A percentile compares a stretch with the other conserved stretches of the same genome.
Evolutionary conservation across 2,113 vertebrate genomes (phyloP).

Genomic region (Myiopsitta monachus): DNA sequence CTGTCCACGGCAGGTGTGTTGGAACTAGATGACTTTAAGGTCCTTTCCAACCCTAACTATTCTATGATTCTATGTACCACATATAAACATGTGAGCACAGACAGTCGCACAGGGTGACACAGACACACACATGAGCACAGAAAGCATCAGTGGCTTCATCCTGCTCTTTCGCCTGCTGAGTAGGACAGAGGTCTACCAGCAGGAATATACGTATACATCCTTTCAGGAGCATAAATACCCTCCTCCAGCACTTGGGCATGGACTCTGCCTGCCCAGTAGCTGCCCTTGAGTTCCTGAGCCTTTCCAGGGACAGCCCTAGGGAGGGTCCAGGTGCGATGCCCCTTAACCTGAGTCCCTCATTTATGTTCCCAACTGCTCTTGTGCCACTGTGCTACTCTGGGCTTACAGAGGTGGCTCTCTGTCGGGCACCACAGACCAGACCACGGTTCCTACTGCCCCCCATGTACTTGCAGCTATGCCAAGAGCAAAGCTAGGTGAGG

Average conservation of each 20-base stretch:
- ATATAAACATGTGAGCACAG: accelerated
- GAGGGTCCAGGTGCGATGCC: background rate
- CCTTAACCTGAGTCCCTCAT: background rate
- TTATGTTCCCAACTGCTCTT: background rate
- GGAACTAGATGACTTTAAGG: no score
- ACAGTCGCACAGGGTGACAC: background rate
- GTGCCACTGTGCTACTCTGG: background rate
- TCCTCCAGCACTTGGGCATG: background rate
- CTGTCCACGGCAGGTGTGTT: no score
- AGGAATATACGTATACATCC: background rate
- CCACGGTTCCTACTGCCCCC: accelerated
- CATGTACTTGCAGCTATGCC: accelerated
- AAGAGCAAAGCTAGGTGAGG: background rate
- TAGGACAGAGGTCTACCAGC: background rate
- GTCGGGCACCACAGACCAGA: background rate
- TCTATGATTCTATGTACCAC: accelerated
- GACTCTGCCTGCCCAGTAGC: background rate
- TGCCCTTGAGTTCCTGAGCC: background rate
- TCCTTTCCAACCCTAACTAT: no score
- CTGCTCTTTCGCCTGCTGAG: background rate
- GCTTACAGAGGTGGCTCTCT: background rate
- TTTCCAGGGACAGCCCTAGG: background rate
- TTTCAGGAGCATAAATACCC: background rate
- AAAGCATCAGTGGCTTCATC: background rate
- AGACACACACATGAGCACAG: no score